Evolutionary conservation across 53 echinoderm and acorn worm species (phyloP).

Genomic region (Temnopleurus reevesii): DNA sequence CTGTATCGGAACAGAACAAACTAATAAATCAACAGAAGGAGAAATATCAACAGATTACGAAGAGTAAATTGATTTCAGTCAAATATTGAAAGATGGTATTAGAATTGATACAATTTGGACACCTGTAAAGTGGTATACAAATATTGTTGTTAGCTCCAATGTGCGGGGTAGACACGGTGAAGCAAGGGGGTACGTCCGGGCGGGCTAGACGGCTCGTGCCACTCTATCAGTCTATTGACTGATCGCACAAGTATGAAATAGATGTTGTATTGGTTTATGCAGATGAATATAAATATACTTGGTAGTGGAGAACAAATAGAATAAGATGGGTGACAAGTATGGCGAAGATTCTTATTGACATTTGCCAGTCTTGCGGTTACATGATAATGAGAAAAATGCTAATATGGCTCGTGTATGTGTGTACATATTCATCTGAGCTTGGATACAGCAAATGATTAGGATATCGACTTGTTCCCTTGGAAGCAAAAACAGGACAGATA

Average conservation of each 20-base stretch:
- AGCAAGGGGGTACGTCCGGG: not conserved
- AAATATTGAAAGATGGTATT: slow-evolving; percentile 59
- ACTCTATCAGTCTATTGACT: slow-evolving; percentile 4
- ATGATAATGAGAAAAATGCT: slow-evolving; percentile 4
- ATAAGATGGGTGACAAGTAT: slow-evolving; percentile 39
- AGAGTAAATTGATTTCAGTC: slow-evolving; percentile 51
- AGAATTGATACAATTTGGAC: slow-evolving; percentile 53
- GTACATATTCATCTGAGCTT: not conserved
- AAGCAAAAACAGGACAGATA: not conserved
- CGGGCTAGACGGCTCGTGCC: slow-evolving; percentile 27
- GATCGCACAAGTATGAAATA: slow-evolving; percentile 39
- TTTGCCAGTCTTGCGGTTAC: slow-evolving; percentile 26
- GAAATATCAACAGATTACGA: slow-evolving; percentile 49
- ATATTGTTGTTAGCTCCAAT: slow-evolving; percentile 46
- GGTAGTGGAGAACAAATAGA: slow-evolving; percentile 44
- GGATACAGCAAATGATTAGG: not conserved
- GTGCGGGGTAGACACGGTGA: not conserved
- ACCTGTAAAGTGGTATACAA: slow-evolving; percentile 50
- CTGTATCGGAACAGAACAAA: slow-evolving; percentile 54
- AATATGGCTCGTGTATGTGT: not conserved
- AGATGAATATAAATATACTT: slow-evolving; percentile 55
- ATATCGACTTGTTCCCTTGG: no score
- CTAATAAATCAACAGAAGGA: slow-evolving; percentile 16
- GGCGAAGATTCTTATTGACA: slow-evolving; percentile 26
- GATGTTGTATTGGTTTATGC: slow-evolving; percentile 50